These are phyloP conservation scores for Drosophila barbarae DNA, from an alignment of 2,888 invertebrate genomes.

Conservation along the genomic window DNA sequence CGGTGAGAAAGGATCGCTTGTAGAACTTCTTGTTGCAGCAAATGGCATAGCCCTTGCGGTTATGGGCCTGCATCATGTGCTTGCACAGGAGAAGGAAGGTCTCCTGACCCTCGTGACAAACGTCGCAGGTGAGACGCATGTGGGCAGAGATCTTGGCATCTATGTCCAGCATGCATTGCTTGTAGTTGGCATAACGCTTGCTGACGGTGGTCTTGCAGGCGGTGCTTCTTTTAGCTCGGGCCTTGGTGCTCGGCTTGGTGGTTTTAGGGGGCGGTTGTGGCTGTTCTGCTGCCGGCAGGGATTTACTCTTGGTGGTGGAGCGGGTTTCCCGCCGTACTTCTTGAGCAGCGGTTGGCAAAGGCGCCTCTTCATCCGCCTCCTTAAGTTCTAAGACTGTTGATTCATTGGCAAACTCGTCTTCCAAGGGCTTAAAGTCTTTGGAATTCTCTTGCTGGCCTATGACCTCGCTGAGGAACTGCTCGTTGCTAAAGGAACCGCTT, in stretches of 20 bases:
- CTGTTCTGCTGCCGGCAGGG: constrained; percentile 18
- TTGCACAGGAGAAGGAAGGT: constrained; percentile 71
- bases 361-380: background rate
- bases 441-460: constrained; percentile 17
- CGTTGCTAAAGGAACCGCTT: constrained; percentile 54
- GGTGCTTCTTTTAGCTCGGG: constrained; percentile 7
- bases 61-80: constrained; percentile 69
- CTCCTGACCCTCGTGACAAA: constrained; percentile 66
- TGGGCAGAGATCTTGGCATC: constrained; percentile 76
- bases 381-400: background rate
- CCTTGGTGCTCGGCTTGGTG: constrained; percentile 6
- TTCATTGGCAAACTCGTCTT: background rate
- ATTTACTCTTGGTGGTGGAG: constrained; percentile 52
- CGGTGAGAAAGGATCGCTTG: constrained; percentile 75
- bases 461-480: constrained; percentile 58
- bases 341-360: background rate
- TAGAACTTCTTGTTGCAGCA: constrained; percentile 79
- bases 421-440: background rate
- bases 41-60: constrained; percentile 72
- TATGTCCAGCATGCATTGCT: constrained; percentile 66
- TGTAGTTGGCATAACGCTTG: constrained; percentile 50
- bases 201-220: constrained; percentile 17
- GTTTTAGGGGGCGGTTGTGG: constrained; percentile 12
- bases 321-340: constrained; percentile 57
- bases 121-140: constrained; percentile 76